Evolutionary conservation across 2,113 vertebrate species (phyloP).

Genomic region (Prochilodus magdalenae): DNA sequence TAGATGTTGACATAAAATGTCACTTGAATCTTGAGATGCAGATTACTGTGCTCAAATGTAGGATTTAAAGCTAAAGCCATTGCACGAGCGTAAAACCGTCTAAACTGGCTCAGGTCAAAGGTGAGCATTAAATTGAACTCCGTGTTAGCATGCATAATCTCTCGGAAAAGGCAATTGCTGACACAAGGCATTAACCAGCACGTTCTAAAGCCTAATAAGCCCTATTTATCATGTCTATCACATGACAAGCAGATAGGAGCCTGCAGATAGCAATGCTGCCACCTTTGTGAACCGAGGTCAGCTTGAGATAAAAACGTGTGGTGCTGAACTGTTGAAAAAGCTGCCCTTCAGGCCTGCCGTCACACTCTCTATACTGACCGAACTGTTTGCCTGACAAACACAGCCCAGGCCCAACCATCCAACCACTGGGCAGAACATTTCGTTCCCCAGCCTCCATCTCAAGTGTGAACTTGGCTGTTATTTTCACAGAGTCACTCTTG

Average conservation of each 20-base stretch:
- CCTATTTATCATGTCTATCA: background rate
- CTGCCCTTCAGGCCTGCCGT: slow-evolving; percentile 25
- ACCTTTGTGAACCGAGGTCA: background rate
- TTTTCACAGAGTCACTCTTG: background rate
- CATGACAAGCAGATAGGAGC: background rate
- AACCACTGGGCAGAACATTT: slow-evolving; percentile 58
- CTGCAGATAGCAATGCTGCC: background rate
- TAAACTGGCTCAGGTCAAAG: background rate
- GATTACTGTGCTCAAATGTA: background rate
- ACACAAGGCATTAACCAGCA: background rate
- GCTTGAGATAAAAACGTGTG: slow-evolving; percentile 2
- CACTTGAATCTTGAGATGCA: background rate
- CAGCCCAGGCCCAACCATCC: slow-evolving; percentile 15
- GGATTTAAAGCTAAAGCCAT: background rate
- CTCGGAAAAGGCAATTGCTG: background rate
- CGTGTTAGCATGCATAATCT: background rate
- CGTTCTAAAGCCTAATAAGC: background rate
- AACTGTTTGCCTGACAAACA: slow-evolving; percentile 65
- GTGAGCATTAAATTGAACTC: background rate
- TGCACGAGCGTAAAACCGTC: background rate
- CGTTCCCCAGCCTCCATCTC: slow-evolving; percentile 58
- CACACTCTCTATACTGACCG: slow-evolving; percentile 45
- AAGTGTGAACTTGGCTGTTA: slow-evolving; percentile 45
- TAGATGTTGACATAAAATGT: slow-evolving; percentile 5
- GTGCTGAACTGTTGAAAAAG: slow-evolving; percentile 9